These are phyloP conservation scores for Protobothrops mucrosquamatus DNA, from an alignment of 2,113 vertebrate species.

Conservation along the genomic window DNA sequence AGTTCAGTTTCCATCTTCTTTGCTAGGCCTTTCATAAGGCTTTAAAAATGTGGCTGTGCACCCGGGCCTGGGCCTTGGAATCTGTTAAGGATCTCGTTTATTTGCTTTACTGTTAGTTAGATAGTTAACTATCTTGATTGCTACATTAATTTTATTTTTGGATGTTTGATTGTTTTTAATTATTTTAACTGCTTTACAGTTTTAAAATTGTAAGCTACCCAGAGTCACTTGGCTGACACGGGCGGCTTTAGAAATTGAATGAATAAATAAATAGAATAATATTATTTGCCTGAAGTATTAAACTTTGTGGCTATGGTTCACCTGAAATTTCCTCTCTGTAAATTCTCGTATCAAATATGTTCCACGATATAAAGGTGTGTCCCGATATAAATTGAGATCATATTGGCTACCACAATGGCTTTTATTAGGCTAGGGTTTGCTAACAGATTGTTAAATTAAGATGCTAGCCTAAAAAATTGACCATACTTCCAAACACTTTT, in stretches of 20 bases:
- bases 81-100: background rate
- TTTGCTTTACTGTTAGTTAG: background rate
- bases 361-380: background rate
- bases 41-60: background rate
- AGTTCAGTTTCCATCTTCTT: background rate
- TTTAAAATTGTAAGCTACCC: background rate
- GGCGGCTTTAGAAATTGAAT: background rate
- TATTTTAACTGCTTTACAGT: background rate
- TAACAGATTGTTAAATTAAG: background rate
- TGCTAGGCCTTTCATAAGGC: background rate
- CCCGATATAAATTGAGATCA: background rate
- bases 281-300: background rate
- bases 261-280: background rate
- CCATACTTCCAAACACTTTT: background rate
- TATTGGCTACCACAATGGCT: background rate
- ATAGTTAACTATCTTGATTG: background rate
- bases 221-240: background rate
- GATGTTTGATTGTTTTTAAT: background rate
- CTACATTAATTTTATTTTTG: background rate
- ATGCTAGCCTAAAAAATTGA: background rate
- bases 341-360: background rate
- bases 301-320: background rate
- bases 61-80: background rate
- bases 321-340: background rate
- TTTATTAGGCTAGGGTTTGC: background rate